These are phyloP conservation scores for Melinaea menophilus DNA, from an alignment of 2,888 invertebrate genomes.

Conservation along the genomic window DNA sequence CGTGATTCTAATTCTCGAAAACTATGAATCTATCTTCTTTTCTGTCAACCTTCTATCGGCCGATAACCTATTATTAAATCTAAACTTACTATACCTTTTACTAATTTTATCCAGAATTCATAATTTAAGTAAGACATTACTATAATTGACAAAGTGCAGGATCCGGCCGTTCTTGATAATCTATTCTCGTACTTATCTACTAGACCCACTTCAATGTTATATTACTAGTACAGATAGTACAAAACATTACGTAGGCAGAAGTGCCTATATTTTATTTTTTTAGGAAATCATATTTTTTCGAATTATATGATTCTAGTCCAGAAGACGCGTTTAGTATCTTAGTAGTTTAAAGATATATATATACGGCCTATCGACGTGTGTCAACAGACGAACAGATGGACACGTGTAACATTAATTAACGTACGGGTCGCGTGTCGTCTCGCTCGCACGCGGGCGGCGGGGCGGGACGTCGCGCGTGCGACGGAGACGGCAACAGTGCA, in stretches of 20 bases:
- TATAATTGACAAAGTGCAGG: too few relatives aligned
- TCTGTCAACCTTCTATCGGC: too few relatives aligned
- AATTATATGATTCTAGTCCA: slow-evolving; percentile 5
- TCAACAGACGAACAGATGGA: not conserved
- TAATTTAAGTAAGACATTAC: too few relatives aligned
- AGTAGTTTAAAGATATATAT: not conserved
- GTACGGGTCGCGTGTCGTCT: not conserved
- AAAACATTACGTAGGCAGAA: not conserved
- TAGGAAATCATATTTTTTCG: not conserved
- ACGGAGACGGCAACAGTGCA: not conserved
- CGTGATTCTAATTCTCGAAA: too few relatives aligned
- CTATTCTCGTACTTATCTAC: too few relatives aligned
- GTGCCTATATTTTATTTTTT: not conserved
- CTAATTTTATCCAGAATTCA: too few relatives aligned
- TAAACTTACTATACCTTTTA: too few relatives aligned
- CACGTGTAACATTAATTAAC: too few relatives aligned
- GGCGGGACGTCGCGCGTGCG: not conserved
- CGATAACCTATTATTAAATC: too few relatives aligned
- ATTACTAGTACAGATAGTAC: not conserved
- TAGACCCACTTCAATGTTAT: too few relatives aligned
- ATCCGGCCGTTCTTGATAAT: too few relatives aligned
- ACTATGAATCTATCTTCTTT: too few relatives aligned
- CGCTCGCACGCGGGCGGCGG: not conserved
- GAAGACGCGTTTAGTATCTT: slow-evolving; percentile 1
- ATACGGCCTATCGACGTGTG: not conserved